Base-by-base conservation (phyloP, 2,113 vertebrate genomes). In the Pelecanoides urinatrix region DNA sequence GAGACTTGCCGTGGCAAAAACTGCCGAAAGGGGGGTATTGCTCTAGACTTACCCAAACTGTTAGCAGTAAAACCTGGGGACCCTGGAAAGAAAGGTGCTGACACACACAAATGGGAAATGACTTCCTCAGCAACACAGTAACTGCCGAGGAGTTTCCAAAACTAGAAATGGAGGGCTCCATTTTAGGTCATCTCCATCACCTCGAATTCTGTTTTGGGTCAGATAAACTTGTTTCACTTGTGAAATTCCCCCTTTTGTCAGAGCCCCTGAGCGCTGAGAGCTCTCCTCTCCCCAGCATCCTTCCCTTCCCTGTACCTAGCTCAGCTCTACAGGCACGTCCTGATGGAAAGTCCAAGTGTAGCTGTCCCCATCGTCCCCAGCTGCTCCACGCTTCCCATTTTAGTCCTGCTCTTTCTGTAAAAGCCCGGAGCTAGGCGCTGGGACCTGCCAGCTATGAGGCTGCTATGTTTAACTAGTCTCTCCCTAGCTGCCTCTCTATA, bases 1-100 rank as follows among this genome's bases (percentile, higher is more conserved):
- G 49, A 34, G 40, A 4, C 30, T 20, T 29, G 32, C 22, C 0
- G 0, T 11, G 36, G 30, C 27, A 8, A 22, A 53, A 52, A 11
- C 68, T 23, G 50, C 65, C 18, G 49, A 26, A 50, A 50, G 29
- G 47, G 42, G 42, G 44, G 2, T 6, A 0, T 80, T 83, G 38
- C 47, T 27, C 16, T 29, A 9, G 7, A 2, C n/a, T 42, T 29
- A 15, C 23, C 50, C 32, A 10, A 36, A 13, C 3, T 13, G 58
- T 45, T 27, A 47, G 56, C n/a, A 42, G 42, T 36, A 56, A 45
- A 34, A 29, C 36, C 9, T 10, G 53, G 50, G 74, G 11, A 20
- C 5, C 6, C 29, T 22, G 86, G 32, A 14, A 53, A 44, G 52
- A n/a, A 59, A 49, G 42, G 26, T 47, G 9, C 42, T 12, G 25